Percentiles rank a stretch among this genome's conserved stretches.
phyloP scores from a whole-genome alignment of 2,888 invertebrate genomes.

The Agrotis puta region DNA sequence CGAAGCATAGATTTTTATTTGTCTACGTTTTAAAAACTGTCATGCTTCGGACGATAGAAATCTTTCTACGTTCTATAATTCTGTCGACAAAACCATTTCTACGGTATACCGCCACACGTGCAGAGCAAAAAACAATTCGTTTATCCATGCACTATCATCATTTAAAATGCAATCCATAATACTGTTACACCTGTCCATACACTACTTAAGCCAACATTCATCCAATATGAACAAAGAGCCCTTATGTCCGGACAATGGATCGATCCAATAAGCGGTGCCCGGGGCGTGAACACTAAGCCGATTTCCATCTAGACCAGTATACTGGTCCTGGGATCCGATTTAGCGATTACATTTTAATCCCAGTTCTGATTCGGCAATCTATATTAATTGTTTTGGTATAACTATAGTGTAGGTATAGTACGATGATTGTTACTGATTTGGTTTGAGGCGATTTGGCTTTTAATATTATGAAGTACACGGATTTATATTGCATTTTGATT shows the following conservation, averaged over 20 bases:
- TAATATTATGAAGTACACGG: slow-evolving; percentile 10
- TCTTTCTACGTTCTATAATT: too few relatives aligned
- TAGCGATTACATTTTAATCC: slow-evolving; percentile 69
- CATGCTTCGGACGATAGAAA: too few relatives aligned
- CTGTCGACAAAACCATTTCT: too few relatives aligned
- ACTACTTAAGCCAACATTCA: slow-evolving; percentile 48
- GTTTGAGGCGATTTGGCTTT: slow-evolving; percentile 27
- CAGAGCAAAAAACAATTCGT: neutral
- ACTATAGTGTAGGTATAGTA: slow-evolving; percentile 11
- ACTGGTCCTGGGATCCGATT: slow-evolving; percentile 67
- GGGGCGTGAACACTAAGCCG: slow-evolving; percentile 77
- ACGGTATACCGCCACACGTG: too few relatives aligned
- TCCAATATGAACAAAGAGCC: slow-evolving; percentile 53
- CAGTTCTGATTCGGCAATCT: slow-evolving; percentile 59
- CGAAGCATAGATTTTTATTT: too few relatives aligned
- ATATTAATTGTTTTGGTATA: slow-evolving; percentile 59
- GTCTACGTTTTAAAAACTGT: too few relatives aligned
- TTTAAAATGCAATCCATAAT: slow-evolving; percentile 15
- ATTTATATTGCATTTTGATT: slow-evolving; percentile 1
- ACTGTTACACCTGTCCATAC: slow-evolving; percentile 39
- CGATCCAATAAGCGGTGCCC: slow-evolving; percentile 74
- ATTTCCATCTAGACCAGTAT: slow-evolving; percentile 68
- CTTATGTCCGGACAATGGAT: slow-evolving; percentile 68
- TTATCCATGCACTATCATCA: slow-evolving; percentile 10
- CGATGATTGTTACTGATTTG: slow-evolving; percentile 10